Percentiles rank a stretch among this genome's conserved stretches.
phyloP scores from a whole-genome alignment of 2,113 vertebrate species.

The Eudorcas thomsonii region DNA sequence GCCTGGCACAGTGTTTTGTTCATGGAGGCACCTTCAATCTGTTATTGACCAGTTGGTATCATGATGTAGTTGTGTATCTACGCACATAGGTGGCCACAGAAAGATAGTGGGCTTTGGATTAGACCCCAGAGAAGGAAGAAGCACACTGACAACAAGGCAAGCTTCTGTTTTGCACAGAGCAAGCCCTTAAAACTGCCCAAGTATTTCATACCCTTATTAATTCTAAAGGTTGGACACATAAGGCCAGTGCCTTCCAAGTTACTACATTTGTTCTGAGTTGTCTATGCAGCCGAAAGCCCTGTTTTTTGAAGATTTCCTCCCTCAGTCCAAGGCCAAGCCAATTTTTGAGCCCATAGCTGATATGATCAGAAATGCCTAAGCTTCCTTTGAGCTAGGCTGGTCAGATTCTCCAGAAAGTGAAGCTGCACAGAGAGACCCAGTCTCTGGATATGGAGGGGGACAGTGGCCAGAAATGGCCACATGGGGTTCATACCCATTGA shows the following conservation, averaged over 20 bases:
- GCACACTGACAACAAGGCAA: not conserved
- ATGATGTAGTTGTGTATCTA: not conserved
- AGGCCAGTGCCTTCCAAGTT: not conserved
- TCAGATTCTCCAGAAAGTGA: not conserved
- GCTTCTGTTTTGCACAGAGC: not conserved
- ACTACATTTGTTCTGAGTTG: not conserved
- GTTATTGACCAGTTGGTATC: not conserved
- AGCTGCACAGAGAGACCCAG: not conserved
- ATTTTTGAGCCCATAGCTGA: not conserved
- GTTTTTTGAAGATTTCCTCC: not conserved
- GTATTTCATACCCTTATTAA: not conserved
- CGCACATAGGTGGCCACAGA: not conserved
- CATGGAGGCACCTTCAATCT: not conserved
- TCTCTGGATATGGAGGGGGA: not conserved
- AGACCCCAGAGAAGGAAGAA: not conserved
- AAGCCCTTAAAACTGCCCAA: not conserved
- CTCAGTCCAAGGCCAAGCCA: not conserved
- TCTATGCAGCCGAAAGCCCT: not conserved
- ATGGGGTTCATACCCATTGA: not conserved
- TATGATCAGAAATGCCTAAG: not conserved
- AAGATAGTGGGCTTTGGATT: not conserved
- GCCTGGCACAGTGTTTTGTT: not conserved
- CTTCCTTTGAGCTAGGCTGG: not conserved
- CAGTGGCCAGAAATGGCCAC: not conserved
- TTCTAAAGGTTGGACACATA: not conserved